phyloP scores from a whole-genome alignment of 2,113 vertebrate species.

The Plotosus lineatus region DNA sequence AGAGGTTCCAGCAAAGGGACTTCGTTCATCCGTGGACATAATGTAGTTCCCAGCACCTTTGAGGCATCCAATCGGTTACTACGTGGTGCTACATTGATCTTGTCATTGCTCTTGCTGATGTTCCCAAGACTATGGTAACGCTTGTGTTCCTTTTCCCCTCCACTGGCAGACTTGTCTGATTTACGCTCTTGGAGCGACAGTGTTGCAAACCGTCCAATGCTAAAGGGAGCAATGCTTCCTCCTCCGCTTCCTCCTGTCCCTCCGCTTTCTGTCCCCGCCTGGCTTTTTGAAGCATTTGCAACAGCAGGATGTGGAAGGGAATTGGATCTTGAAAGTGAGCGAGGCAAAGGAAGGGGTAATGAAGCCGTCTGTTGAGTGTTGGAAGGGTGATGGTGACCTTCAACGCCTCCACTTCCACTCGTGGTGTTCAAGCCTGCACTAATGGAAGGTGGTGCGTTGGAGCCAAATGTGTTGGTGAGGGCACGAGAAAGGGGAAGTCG shows the following conservation, averaged over 20 bases:
- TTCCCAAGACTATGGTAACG: slow-evolving; percentile 88
- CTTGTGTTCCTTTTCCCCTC: slow-evolving; percentile 84
- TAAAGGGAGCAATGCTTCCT: slow-evolving; percentile 65
- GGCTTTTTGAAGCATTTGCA: slow-evolving; percentile 67
- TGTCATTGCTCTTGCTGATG: slow-evolving; percentile 84
- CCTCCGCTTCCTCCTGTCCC: slow-evolving; percentile 40
- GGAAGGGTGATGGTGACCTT: slow-evolving; percentile 73
- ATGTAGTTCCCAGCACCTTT: slow-evolving; percentile 83
- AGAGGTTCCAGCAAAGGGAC: slow-evolving; percentile 89
- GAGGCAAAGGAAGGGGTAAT: slow-evolving; percentile 72
- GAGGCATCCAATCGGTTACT: slow-evolving; percentile 79
- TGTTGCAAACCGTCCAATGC: slow-evolving; percentile 84
- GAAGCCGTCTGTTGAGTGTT: slow-evolving; percentile 64
- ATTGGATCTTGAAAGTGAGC: slow-evolving; percentile 87
- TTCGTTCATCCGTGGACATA: slow-evolving; percentile 90
- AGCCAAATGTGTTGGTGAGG: slow-evolving; percentile 76
- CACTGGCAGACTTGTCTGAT: slow-evolving; percentile 71
- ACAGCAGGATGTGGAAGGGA: slow-evolving; percentile 85
- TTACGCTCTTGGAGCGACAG: slow-evolving; percentile 81
- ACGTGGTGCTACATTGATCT: slow-evolving; percentile 73
- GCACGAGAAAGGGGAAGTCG: slow-evolving; percentile 78
- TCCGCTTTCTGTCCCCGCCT: slow-evolving; percentile 38
- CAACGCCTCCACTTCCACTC: slow-evolving; percentile 60
- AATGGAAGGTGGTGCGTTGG: slow-evolving; percentile 66
- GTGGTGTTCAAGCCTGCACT: slow-evolving; percentile 67